Evolutionary conservation across 2,888 invertebrate genomes (phyloP), one percentile per base, ranked within the genome.

Genomic region (Hyles lineata): DNA sequence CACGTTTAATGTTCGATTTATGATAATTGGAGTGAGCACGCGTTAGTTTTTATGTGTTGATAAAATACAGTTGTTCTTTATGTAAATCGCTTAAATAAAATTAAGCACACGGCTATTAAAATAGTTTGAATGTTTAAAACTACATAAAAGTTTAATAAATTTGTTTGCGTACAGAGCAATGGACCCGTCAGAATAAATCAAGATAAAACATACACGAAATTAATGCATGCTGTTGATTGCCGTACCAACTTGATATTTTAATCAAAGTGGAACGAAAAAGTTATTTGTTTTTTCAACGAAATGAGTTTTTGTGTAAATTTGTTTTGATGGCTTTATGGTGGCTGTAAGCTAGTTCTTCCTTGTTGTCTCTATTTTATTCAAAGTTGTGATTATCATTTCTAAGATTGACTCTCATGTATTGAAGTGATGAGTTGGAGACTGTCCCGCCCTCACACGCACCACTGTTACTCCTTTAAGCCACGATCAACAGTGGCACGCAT

Each of bases 81-180:
- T 67, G 67, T 67, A 50, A 67, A 67, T 67, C 43, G 19, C n/a
- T 50, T 43, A 43, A 67, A 50, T 63, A 43, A 35, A 32, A 19
- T 63, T n/a, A 43, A 67, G 23, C 67, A 35, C 35, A 67, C 8
- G 23, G 50, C 67, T 23, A 50, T 67, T 67, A 67, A 67, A 43
- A 23, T 43, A 23, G 35, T 67, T 67, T 67, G 21, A 43, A 67
- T 67, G 35, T 67, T 11, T 67, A 25, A 17, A 60, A 60, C 25
- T 60, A 60, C 25, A 23, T 25, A 60, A 67, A 63, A 63, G 43
- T 67, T 67, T 23, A 67, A 67, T 50, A 67, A 59, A 74, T 76
- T 79, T 74, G 76, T 70, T 73, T 50, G 67, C 11, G 17, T 50
- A 50, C 15, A 67, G 50, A 67, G 23, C 43, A 67, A 67, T 67